Base-by-base conservation (phyloP, 1,140 invertebrate genomes). In the Drosophila subpulchrella region DNA sequence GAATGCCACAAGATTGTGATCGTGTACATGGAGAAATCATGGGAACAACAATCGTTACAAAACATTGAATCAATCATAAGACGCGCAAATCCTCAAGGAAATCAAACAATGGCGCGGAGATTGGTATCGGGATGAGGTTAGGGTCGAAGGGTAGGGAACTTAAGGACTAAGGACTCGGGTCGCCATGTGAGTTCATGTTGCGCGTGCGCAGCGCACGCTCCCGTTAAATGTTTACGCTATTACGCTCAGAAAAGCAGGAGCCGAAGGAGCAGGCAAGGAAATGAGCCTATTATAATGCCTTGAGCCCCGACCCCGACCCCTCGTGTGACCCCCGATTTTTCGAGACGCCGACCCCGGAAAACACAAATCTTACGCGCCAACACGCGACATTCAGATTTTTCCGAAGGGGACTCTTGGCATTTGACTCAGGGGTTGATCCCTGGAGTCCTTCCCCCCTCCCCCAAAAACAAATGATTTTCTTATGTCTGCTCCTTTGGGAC, bases 211-310 rank as follows among this genome's bases (percentile, higher is more conserved):
- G 60, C 75, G 80, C 83, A 86, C 83, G 83, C 83, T 86, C 75
- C 79, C 82, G 71, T 82, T 86, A 82, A 88, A 88, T 86, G 83
- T 82, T 86, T 88, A 88, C 78, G 75, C 82, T 75, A 75, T 83
- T 79, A 75, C 58, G 74, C 63, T 70, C 42, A 41, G 56, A 20
- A 34, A 47, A 47, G 17, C 47, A 55, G 71, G 53, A 75, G 71
- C 59, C 51, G 10, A 65, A 66, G 73, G 65, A 71, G 60, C 57
- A 60, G 72, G 20, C 73, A 78, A 59, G 76, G 65, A 84, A 71
- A 60, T 62, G 65, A 34, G 55, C 44, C 72, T 66, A 70, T 80
- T 75, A 70, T 70, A 39, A 55, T 66, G 60, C 47, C 30, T 65
- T 36, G 47, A 68, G 65, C 59, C 32, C 32, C 32, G 32, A 32